These are phyloP conservation scores for Melinaea menophilus DNA, from an alignment of 2,888 invertebrate species.

Conservation along the genomic window DNA sequence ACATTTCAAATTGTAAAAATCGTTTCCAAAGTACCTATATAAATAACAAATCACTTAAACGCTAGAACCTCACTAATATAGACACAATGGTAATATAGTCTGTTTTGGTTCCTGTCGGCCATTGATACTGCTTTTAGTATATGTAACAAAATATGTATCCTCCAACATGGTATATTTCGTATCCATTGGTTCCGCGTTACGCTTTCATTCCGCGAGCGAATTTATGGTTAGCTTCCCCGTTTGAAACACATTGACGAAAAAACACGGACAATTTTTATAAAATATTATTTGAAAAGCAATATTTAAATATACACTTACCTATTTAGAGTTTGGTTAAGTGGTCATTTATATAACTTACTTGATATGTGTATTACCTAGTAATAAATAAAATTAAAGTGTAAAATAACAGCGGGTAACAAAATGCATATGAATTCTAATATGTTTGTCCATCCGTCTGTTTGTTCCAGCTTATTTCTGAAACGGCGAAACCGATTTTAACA, in stretches of 20 bases:
- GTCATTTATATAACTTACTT: no score
- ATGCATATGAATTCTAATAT: no score
- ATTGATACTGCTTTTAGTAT: conserved; percentile 36
- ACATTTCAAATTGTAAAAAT: no score
- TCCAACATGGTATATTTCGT: conserved; percentile 50
- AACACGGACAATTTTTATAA: background rate
- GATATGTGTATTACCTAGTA: no score
- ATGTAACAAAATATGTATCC: conserved; percentile 51
- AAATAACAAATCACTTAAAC: conserved; percentile 6
- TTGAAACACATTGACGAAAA: conserved; percentile 43
- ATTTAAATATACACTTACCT: background rate
- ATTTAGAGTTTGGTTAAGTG: no score
- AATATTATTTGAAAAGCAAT: background rate
- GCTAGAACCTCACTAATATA: background rate
- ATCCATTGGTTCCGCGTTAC: conserved; percentile 53
- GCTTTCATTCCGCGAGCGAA: conserved; percentile 61
- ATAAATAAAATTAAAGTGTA: no score
- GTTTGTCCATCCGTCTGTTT: no score
- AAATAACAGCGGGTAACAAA: no score
- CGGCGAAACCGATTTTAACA: no score
- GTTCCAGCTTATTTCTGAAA: no score
- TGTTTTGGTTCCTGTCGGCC: conserved; percentile 6
- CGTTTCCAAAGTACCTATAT: background rate
- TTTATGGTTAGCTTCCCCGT: conserved; percentile 59
- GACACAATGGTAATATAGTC: background rate